Base-by-base conservation (phyloP, 2,797 vertebrate species). In the Denticeps clupeoides region DNA sequence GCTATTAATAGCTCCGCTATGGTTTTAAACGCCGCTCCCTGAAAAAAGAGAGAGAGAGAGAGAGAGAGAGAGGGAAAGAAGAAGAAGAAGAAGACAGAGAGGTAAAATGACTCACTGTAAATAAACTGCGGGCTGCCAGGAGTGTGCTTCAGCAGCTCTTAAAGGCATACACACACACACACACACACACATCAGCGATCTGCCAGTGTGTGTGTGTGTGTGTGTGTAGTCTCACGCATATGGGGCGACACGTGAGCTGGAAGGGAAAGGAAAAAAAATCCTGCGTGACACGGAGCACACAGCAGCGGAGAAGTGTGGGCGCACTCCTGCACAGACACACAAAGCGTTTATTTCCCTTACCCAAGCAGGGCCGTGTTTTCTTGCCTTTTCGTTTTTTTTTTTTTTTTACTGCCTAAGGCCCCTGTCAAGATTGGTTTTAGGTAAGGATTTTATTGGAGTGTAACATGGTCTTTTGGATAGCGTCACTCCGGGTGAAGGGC, bases 1-100 rank as follows among this genome's bases (percentile, higher is more conserved):
- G 22, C 79, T 81, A 79, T 80, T 76, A 77, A 79, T 79, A 81
- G 69, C 45, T 46, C 18, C 40, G 60, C 63, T 59, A 47, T 49
- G 61, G 63, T 75, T 73, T 70, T 62, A 66, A 65, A 57, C 41
- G 54, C 55, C 59, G 57, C 27, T 42, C 32, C 43, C 13, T 41
- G 32, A 41, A 51, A 49, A 43, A 38, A 43, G 58, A 28, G 38
- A 43, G 53, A 53, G 46, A 35, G 33, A 40, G 32, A 33, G 28
- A 43, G 46, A 33, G 42, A 40, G 47, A 32, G 23, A 53, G 28
- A 26, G 40, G 43, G 45, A 27, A 27, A 45, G 49, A 42, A 32
- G 45, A 38, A 44, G 52, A 21, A 31, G 45, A 45, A 21, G 42
- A 45, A 45, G 24, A 50, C 28, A 16, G 22, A 24, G 44, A 45